Evolutionary conservation across 2,888 invertebrate species (phyloP).

Genomic region (Anthophora plumipes): DNA sequence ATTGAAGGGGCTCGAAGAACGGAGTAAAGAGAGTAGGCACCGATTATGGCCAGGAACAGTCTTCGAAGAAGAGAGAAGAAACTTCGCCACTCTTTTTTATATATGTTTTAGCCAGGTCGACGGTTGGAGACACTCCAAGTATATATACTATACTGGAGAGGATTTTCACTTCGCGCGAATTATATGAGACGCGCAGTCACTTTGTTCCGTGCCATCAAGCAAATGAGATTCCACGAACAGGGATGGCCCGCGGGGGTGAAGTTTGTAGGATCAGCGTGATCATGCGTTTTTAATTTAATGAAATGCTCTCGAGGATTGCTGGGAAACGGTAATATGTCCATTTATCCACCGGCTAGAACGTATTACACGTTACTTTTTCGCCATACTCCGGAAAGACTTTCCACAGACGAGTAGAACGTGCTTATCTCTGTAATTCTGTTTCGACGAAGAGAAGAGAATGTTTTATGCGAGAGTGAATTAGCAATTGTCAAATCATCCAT

Average conservation of each 20-base stretch:
- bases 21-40: not conserved
- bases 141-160: too few species aligned
- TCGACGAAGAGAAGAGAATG: not conserved
- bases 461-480: not conserved
- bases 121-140: conserved; percentile 1
- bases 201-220: conserved; percentile 32
- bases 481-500: too few species aligned
- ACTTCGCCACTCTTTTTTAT: not conserved
- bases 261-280: conserved; percentile 6
- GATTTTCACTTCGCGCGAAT: conserved; percentile 11
- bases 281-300: conserved; percentile 15
- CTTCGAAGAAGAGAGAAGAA: too few species aligned
- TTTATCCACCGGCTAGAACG: not conserved
- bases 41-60: not conserved
- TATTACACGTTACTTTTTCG: too few species aligned
- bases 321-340: not conserved
- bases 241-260: conserved; percentile 1
- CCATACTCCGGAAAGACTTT: too few species aligned
- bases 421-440: too few species aligned
- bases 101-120: not conserved
- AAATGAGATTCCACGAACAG: conserved; percentile 38
- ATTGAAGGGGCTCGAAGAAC: not conserved
- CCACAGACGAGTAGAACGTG: too few species aligned
- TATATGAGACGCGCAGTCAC: conserved; percentile 18
- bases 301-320: not conserved